Percentiles rank a stretch among this genome's conserved stretches.
Evolutionary conservation across 2,797 vertebrate genomes (phyloP).

Genomic region (Halcyon badia): DNA sequence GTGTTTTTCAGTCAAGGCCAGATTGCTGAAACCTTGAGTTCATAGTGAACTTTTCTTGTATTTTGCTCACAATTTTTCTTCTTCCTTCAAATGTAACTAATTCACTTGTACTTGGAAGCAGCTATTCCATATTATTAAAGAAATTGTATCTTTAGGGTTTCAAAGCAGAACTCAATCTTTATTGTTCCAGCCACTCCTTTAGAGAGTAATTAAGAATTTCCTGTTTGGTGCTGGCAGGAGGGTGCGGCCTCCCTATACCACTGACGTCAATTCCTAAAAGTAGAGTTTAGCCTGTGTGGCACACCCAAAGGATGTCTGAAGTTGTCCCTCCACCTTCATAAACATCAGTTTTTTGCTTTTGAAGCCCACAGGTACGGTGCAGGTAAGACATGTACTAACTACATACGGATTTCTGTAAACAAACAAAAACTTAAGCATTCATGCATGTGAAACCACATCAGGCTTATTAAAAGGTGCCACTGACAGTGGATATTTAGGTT

Average conservation of each 20-base stretch:
- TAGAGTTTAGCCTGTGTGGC: slow-evolving; percentile 49
- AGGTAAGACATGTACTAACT: not conserved
- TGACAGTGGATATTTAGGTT: not conserved
- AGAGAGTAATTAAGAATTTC: slow-evolving; percentile 76
- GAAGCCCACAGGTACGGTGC: slow-evolving; percentile 15
- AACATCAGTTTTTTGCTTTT: slow-evolving; percentile 17
- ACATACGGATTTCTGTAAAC: not conserved
- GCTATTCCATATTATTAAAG: not conserved
- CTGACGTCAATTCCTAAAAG: slow-evolving; percentile 73
- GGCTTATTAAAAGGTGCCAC: not conserved
- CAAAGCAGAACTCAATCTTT: slow-evolving; percentile 54
- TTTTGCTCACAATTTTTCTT: not conserved
- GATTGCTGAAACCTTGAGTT: not conserved
- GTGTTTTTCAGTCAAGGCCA: slow-evolving; percentile 3
- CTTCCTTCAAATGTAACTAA: not conserved
- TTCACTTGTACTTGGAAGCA: not conserved
- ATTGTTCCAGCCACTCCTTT: slow-evolving; percentile 66
- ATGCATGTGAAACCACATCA: rapidly evolving
- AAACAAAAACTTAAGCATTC: not conserved
- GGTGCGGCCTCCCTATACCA: slow-evolving; percentile 55
- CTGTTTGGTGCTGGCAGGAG: slow-evolving; percentile 57
- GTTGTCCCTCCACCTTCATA: slow-evolving; percentile 48
- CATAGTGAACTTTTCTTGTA: not conserved
- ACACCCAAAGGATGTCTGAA: slow-evolving; percentile 70
- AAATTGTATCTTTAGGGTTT: slow-evolving; percentile 35